Conservation (phyloP, 2,888 invertebrate genomes). For the Lapara coniferarum region DNA sequence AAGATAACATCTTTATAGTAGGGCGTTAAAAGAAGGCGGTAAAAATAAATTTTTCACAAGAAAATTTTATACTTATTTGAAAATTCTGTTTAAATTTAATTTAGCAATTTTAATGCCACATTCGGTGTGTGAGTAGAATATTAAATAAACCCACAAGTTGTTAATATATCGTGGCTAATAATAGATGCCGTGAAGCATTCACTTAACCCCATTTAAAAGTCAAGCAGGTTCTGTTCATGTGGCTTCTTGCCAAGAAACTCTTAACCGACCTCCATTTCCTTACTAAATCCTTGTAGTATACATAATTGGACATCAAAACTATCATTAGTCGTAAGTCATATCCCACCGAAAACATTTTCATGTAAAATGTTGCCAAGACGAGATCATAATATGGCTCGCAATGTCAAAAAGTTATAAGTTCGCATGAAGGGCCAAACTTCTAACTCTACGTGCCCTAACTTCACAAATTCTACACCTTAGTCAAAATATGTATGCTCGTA, state of each 20-base stretch:
- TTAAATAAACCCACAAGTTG: neutral
- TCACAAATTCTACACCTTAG: too few relatives aligned
- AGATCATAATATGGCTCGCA: too few relatives aligned
- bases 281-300: neutral
- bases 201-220: slow-evolving; percentile 42
- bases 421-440: too few relatives aligned
- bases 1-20: neutral
- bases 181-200: slow-evolving; percentile 29
- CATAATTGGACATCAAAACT: neutral
- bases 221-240: slow-evolving; percentile 34
- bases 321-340: too few relatives aligned
- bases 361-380: too few relatives aligned
- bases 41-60: neutral
- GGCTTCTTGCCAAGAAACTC: slow-evolving; percentile 38
- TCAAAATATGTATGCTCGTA: too few relatives aligned
- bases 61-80: too few relatives aligned
- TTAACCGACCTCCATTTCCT: slow-evolving; percentile 34
- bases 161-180: slow-evolving; percentile 8
- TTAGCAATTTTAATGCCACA: neutral
- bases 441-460: too few relatives aligned
- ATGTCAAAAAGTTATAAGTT: too few relatives aligned
- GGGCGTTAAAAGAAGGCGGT: neutral
- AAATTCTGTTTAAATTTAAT: neutral
- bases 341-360: too few relatives aligned
- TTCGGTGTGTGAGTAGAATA: neutral